Base-by-base conservation (phyloP, 2,113 vertebrate species). In the Lynx canadensis region DNA sequence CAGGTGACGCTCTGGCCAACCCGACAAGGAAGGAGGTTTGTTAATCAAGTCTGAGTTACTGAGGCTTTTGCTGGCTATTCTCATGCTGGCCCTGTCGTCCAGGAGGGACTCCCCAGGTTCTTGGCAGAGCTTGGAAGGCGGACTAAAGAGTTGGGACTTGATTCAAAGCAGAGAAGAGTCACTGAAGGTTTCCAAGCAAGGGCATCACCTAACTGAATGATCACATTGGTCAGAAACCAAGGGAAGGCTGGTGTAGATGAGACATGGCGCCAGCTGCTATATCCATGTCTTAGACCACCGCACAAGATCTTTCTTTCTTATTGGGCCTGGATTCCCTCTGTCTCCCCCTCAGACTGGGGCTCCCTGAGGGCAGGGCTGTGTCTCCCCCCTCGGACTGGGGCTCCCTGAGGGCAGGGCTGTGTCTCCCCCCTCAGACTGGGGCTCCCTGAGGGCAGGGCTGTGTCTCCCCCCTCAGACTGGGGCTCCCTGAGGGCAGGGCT, bases 181-280 rank as follows among this genome's bases (percentile, higher is more conserved):
- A 12, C 50, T 5, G 5, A 76, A 41, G 21, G 25, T 57, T 91
- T 50, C 84, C 65, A 33, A 13, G 19, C 21, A 69, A 52, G 85
- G 9, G 29, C 21, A 7, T 66, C 36, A 27, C 81, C 25, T 60
- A 25, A n/a, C 18, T n/a, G 45, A 76, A 27, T 0, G 33, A 6
- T 95, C 83, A 66, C 4, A 0, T 36, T 38, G 41, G 38, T 48
- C 29, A 68, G 92, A 82, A 80, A 19, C 66, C n/a, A 4, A 0
- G 19, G 19, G 12, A 38, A 23, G 38, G 38, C 19, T 7, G 1
- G 31, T 13, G 31, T 27, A 29, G 6, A 2, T 1, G 5, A 38
- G 1, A 63, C 6, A 4, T 0, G 1, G 36, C 29, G 19, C 50
- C 6, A 4, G 16, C 14, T 3, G 23, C 33, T 29, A 21, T 6